Evolutionary conservation across 2,888 invertebrate genomes (phyloP).

Genomic region (Meloe dianella): DNA sequence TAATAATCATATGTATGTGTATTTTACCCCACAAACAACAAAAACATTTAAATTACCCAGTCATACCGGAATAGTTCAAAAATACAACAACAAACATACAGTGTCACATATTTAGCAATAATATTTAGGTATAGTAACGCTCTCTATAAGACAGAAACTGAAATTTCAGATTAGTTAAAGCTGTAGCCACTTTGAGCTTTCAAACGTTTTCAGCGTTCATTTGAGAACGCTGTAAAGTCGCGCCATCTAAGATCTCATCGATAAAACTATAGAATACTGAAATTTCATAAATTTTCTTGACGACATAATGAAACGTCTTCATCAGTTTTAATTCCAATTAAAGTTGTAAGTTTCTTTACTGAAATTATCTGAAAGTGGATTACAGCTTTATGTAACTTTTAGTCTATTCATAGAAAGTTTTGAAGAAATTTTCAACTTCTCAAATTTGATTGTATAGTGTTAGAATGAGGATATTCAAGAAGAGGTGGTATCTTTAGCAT

Average conservation of each 20-base stretch:
- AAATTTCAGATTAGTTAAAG: not conserved
- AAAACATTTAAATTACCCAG: not conserved
- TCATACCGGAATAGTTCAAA: not conserved
- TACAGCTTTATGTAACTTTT: not conserved
- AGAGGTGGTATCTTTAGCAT: not conserved
- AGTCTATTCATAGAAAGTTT: conserved; percentile 1
- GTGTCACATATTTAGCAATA: not conserved
- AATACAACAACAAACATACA: not conserved
- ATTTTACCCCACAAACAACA: not conserved
- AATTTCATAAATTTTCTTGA: not conserved
- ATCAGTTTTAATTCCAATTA: not conserved
- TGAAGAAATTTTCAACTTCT: not conserved
- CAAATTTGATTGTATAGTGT: not conserved
- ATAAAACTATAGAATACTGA: not conserved
- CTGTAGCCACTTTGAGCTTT: not conserved
- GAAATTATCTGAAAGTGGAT: not conserved
- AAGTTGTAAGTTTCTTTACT: not conserved
- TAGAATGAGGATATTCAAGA: not conserved
- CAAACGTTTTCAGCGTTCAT: not conserved
- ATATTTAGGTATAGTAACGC: not conserved
- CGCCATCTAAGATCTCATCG: not conserved
- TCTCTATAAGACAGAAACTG: not conserved
- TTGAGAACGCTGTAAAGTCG: not conserved
- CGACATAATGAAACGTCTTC: not conserved
- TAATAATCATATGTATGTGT: conserved; percentile 14